These are phyloP conservation scores for Mythimna lalbum DNA, from an alignment of 2,888 invertebrate species.

Conservation along the genomic window DNA sequence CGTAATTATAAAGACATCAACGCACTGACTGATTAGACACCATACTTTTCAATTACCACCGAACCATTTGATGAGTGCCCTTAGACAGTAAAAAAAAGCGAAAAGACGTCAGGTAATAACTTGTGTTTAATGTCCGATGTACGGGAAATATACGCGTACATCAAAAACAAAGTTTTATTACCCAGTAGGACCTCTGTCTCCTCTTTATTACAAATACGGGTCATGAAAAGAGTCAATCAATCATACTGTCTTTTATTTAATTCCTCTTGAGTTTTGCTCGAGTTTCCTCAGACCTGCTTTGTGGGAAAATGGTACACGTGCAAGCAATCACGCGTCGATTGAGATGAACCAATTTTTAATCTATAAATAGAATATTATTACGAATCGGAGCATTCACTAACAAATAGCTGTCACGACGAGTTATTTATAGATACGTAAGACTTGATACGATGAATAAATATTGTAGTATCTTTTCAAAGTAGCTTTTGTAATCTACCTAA, in stretches of 20 bases:
- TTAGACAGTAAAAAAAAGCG: not conserved
- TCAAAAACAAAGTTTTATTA: conserved; percentile 37
- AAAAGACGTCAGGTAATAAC: conserved; percentile 24
- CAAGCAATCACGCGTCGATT: conserved; percentile 72
- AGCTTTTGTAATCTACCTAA: not conserved
- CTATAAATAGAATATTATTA: conserved; percentile 69
- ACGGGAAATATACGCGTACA: conserved; percentile 4
- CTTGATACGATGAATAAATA: not conserved
- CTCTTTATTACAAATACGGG: conserved; percentile 34
- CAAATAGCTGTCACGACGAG: conserved; percentile 8
- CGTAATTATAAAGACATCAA: conserved; percentile 64
- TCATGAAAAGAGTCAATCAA: conserved; percentile 53
- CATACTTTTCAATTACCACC: not conserved
- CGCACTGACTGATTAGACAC: conserved; percentile 36
- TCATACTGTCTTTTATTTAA: conserved; percentile 51
- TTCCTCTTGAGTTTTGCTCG: conserved; percentile 43
- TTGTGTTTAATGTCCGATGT: conserved; percentile 11
- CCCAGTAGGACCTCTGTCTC: conserved; percentile 27
- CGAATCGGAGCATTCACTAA: conserved; percentile 28
- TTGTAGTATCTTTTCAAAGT: no score
- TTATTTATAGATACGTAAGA: conserved; percentile 28
- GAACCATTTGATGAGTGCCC: not conserved
- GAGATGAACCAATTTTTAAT: conserved; percentile 71
- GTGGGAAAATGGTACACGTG: conserved; percentile 75
- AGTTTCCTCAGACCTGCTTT: conserved; percentile 44